phyloP scores from a whole-genome alignment of 2,797 vertebrate species.

The Tapirus indicus region DNA sequence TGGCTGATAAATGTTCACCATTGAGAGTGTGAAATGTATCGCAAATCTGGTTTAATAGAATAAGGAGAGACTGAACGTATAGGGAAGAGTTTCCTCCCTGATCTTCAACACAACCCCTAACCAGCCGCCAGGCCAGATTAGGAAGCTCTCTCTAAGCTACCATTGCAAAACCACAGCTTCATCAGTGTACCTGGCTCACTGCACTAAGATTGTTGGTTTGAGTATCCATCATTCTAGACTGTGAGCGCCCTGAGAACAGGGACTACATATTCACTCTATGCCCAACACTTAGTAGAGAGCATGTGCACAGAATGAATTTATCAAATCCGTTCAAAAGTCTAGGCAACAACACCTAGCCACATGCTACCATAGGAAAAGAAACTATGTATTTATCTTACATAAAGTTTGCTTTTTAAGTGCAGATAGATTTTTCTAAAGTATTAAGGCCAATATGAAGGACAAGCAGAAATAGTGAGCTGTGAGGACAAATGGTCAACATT shows the following conservation, averaged over 20 bases:
- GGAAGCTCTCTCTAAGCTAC: neutral
- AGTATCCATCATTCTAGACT: neutral
- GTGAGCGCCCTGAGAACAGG: neutral
- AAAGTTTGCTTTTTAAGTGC: neutral
- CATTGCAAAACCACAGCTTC: neutral
- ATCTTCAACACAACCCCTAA: neutral
- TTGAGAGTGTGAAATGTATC: neutral
- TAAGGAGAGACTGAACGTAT: neutral
- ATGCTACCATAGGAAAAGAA: neutral
- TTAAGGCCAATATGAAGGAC: neutral
- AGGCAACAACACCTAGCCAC: neutral
- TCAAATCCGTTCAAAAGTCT: neutral
- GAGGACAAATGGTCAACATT: neutral
- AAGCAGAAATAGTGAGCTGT: neutral
- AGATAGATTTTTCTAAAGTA: neutral
- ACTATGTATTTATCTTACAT: neutral
- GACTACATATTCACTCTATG: neutral
- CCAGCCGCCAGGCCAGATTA: neutral
- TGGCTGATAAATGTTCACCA: constrained; percentile 53
- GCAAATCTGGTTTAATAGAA: constrained; percentile 9
- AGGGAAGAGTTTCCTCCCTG: neutral
- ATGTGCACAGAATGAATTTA: neutral
- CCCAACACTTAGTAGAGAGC: neutral
- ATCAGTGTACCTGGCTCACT: neutral
- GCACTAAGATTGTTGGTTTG: neutral